Conservation (phyloP, 2,113 vertebrate species). For the Lepus timidus region DNA sequence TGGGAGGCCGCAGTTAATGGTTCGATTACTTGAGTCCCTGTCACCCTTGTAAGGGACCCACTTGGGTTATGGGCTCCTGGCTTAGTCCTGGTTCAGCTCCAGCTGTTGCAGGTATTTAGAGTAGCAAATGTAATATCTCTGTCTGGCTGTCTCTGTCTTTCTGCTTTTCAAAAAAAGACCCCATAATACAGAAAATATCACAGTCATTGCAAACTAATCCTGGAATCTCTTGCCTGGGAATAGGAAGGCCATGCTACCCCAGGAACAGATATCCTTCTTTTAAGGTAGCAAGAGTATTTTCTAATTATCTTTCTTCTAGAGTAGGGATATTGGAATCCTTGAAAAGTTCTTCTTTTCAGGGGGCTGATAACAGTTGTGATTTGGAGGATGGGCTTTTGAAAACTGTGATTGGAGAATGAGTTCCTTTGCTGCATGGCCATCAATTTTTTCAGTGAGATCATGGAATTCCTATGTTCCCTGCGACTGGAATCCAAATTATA, state of each 20-base stretch:
- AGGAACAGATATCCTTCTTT: background rate
- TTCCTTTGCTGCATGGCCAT: background rate
- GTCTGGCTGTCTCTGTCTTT: too few relatives aligned
- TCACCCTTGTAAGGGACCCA: too few relatives aligned
- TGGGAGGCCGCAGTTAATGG: too few relatives aligned
- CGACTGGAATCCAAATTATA: slow-evolving; percentile 5
- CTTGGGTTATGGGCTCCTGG: too few relatives aligned
- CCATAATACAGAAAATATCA: background rate
- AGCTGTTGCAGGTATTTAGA: too few relatives aligned
- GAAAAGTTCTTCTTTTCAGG: background rate
- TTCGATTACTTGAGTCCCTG: too few relatives aligned
- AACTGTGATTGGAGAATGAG: background rate
- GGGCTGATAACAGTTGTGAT: background rate
- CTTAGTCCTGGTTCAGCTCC: too few relatives aligned
- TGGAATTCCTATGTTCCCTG: background rate
- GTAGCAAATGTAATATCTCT: too few relatives aligned
- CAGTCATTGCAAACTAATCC: background rate
- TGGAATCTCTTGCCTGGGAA: background rate
- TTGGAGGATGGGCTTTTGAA: background rate
- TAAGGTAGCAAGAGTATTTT: background rate
- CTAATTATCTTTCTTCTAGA: background rate
- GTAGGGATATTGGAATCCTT: background rate
- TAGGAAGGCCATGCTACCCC: background rate
- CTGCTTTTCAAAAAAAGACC: background rate
- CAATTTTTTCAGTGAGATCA: background rate